Conservation (phyloP, 2,113 vertebrate genomes). For the Hypanus sabinus region DNA sequence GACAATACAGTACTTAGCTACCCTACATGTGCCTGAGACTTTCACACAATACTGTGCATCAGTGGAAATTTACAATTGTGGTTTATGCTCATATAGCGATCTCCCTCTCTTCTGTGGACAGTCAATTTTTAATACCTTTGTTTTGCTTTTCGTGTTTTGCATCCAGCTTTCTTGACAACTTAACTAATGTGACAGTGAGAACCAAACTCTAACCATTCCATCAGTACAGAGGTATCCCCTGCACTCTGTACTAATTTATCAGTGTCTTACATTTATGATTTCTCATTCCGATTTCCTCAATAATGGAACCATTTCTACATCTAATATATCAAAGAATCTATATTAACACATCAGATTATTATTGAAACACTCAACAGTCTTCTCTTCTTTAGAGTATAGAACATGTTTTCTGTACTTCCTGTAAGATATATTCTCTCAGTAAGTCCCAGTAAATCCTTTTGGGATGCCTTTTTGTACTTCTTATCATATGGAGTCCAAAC, state of each 20-base stretch:
- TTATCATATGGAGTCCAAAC: not conserved
- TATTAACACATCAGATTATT: not conserved
- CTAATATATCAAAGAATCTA: not conserved
- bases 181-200: not conserved
- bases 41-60: too few relatives aligned
- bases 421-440: not conserved
- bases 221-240: not conserved
- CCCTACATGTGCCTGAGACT: too few relatives aligned
- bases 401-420: not conserved
- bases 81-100: not conserved
- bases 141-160: not conserved
- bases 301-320: not conserved
- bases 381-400: too few relatives aligned
- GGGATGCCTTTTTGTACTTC: not conserved
- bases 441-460: not conserved
- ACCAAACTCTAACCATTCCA: not conserved
- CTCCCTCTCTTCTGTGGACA: too few relatives aligned
- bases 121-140: too few relatives aligned
- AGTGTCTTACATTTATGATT: not conserved
- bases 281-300: not conserved
- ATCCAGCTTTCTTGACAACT: too few relatives aligned
- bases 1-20: too few relatives aligned
- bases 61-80: too few relatives aligned
- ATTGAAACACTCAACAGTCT: too few relatives aligned
- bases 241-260: not conserved